Evolutionary conservation across 2,888 invertebrate species (phyloP).

Genomic region (Nowickia ferox): DNA sequence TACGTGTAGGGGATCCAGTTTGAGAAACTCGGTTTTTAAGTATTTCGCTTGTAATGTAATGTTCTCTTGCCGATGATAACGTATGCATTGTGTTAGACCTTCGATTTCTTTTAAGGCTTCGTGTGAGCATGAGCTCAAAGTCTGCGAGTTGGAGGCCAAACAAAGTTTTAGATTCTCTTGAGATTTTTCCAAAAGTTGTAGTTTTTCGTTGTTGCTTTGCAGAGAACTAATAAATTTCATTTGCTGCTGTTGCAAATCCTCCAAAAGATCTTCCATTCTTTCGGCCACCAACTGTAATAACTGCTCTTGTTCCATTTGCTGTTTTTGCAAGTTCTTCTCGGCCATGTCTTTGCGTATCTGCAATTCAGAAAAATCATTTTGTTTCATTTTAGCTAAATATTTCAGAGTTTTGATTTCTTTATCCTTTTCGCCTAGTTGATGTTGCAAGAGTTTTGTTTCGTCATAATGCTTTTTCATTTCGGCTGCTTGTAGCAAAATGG

Average conservation of each 20-base stretch:
- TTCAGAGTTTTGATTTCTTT: slow-evolving; percentile 94
- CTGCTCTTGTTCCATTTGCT: slow-evolving; percentile 83
- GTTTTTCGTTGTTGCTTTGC: slow-evolving; percentile 95
- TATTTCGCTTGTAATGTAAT: slow-evolving; percentile 84
- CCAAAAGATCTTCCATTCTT: slow-evolving; percentile 88
- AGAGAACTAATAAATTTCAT: slow-evolving; percentile 97
- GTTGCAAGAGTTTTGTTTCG: slow-evolving; percentile 93
- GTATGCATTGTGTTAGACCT: slow-evolving; percentile 76
- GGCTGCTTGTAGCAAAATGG: slow-evolving; percentile 91
- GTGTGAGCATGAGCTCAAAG: slow-evolving; percentile 78
- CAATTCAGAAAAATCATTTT: slow-evolving; percentile 95
- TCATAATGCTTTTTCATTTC: slow-evolving; percentile 95
- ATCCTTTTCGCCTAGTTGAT: slow-evolving; percentile 94
- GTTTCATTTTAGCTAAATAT: slow-evolving; percentile 93
- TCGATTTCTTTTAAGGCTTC: slow-evolving; percentile 76
- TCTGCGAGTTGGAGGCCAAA: slow-evolving; percentile 83
- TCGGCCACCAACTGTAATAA: slow-evolving; percentile 74
- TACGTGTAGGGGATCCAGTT: slow-evolving; percentile 84
- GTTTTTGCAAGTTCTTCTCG: slow-evolving; percentile 91
- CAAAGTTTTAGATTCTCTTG: slow-evolving; percentile 94
- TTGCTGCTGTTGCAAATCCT: slow-evolving; percentile 91
- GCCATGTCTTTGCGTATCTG: slow-evolving; percentile 94
- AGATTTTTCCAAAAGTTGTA: slow-evolving; percentile 93
- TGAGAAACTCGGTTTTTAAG: slow-evolving; percentile 84
- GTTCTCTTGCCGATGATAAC: slow-evolving; percentile 85